Conservation (phyloP, 1,140 invertebrate genomes). For the Plodia interpunctella region DNA sequence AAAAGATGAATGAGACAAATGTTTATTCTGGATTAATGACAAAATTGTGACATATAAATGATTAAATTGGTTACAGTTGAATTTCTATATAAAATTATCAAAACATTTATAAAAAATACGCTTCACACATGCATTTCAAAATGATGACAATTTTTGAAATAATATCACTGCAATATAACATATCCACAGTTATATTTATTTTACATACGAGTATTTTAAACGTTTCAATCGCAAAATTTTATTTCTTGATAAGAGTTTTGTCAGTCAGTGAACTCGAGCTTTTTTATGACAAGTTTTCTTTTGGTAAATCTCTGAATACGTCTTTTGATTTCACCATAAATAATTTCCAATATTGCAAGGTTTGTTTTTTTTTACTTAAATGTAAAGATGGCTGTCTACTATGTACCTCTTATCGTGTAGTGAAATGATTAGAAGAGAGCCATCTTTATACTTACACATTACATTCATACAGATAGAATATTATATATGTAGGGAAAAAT, state of each 20-base stretch:
- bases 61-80: neutral
- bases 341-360: no score
- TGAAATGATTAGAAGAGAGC: no score
- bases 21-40: neutral
- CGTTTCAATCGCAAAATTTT: neutral
- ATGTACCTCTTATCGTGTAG: no score
- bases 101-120: neutral
- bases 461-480: no score
- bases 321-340: no score
- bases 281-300: neutral
- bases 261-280: neutral
- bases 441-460: no score
- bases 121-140: neutral
- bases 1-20: neutral
- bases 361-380: no score
- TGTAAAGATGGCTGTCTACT: no score
- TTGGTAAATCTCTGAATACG: neutral
- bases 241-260: slow-evolving; percentile 9
- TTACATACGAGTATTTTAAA: no score
- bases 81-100: neutral
- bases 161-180: neutral
- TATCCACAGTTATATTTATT: no score
- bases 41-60: neutral
- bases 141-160: neutral
- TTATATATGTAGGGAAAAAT: no score